Conservation (phyloP, 1,140 invertebrate genomes). For the Colletes latitarsis region DNA sequence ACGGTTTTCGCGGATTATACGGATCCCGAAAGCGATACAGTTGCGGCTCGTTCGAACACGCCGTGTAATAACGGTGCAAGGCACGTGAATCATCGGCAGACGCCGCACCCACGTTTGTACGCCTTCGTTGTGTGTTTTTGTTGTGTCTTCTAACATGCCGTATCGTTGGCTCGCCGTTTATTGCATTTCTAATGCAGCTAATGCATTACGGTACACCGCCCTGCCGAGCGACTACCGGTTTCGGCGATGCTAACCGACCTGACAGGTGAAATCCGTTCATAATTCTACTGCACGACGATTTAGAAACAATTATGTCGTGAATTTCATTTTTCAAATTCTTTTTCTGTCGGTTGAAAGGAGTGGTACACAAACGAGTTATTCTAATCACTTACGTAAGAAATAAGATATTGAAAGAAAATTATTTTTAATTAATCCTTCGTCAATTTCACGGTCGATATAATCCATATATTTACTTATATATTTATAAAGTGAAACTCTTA, state of each 20-base stretch:
- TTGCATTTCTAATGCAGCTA: slow-evolving; percentile 59
- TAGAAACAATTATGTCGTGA: neutral
- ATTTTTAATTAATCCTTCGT: too few species aligned
- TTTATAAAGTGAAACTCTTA: too few species aligned
- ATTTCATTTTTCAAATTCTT: too few species aligned
- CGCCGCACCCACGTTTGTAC: slow-evolving; percentile 56
- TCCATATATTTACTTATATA: too few species aligned
- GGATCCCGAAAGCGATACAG: slow-evolving; percentile 9
- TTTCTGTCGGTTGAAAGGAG: too few species aligned
- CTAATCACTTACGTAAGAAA: too few species aligned
- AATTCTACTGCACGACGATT: neutral
- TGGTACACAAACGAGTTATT: too few species aligned
- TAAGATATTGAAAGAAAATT: too few species aligned
- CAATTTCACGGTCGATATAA: too few species aligned
- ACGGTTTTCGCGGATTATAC: slow-evolving; percentile 6
- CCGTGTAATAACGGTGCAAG: slow-evolving; percentile 57
- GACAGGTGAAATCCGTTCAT: slow-evolving; percentile 38
- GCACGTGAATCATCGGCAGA: slow-evolving; percentile 63
- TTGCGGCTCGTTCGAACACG: slow-evolving; percentile 1
- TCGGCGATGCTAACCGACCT: neutral
- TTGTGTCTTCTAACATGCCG: slow-evolving; percentile 51
- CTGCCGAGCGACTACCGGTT: neutral
- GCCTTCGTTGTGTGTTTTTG: slow-evolving; percentile 53
- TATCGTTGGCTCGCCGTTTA: slow-evolving; percentile 31
- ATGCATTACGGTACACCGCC: slow-evolving; percentile 51